Evolutionary conservation across 1,140 invertebrate genomes (phyloP), one percentile per base, ranked within the genome.

Genomic region (Leptopilina boulardi): DNA sequence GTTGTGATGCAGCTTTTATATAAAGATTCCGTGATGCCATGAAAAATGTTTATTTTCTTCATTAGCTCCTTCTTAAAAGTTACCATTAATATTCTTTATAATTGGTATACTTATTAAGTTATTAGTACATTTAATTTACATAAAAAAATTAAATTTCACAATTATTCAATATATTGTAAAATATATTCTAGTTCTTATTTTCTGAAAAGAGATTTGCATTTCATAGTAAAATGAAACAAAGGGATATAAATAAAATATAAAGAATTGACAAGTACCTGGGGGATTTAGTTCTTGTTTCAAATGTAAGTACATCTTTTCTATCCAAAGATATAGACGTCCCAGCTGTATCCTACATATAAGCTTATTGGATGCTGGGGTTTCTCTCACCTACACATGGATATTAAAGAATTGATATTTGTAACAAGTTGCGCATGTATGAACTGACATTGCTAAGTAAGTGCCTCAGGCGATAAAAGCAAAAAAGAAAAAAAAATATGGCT

Each of bases 351-450:
- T 30, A 66, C 6, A 34, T 38, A 13, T 30, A 23, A 34, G 59
- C 47, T 51, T 34, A 66, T 66, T 66, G 26, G 54, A 30, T 66
- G 26, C 59, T n/a, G 5, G 47, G 18, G 34, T 38, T 38, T 51
- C n/a, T 51, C n/a, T 51, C 6, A 30, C 21, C 13, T 15, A 66
- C 15, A 66, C 26, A 66, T 26, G 1, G 23, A 30, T 34, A 34
- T 26, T 6, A 66, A 30, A 66, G 56, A 30, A 66, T 66, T 15
- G 56, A 66, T 66, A 66, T 66, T 66, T 30, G 56, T 15, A 66
- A 30, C 56, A 26, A 66, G 19, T 66, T 30, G 21, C 26, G 13
- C 13, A 4, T 30, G 21, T 23, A 26, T 26, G 11, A 66, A 30
- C 56, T 66, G 6, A 34, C 59, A 59, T 19, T 59, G 21, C 19